A percentile compares a stretch with the other conserved stretches of the same genome.
Conservation (phyloP, 2,113 vertebrate genomes). For the Chaetodon auriga region DNA sequence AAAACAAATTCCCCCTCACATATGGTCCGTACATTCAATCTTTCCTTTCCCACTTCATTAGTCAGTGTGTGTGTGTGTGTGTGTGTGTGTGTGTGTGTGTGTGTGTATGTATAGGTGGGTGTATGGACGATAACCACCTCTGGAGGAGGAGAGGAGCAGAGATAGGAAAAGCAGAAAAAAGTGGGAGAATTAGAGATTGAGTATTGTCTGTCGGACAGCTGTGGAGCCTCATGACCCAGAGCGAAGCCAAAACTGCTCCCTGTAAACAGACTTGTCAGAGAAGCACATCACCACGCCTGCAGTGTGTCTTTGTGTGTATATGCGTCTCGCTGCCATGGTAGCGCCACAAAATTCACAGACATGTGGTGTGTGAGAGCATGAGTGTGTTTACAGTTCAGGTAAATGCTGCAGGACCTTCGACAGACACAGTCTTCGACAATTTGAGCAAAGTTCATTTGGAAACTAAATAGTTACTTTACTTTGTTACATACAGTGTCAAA, state of each 20-base stretch:
- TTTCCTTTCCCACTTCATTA: slow-evolving; percentile 46
- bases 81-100: not conserved
- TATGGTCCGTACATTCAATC: slow-evolving; percentile 43
- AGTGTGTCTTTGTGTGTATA: slow-evolving; percentile 10
- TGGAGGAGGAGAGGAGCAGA: slow-evolving; percentile 9
- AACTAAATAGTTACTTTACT: not conserved
- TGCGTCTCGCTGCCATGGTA: slow-evolving; percentile 45
- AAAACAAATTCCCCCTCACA: slow-evolving; percentile 70
- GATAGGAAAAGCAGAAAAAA: not conserved
- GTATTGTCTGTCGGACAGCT: slow-evolving; percentile 46
- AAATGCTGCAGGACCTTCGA: not conserved
- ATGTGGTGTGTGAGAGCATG: slow-evolving; percentile 2
- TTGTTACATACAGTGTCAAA: not conserved
- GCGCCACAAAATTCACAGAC: slow-evolving; percentile 32
- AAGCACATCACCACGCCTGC: slow-evolving; percentile 26
- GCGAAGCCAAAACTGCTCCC: slow-evolving; percentile 13
- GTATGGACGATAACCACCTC: slow-evolving; percentile 21
- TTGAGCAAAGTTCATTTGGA: not conserved
- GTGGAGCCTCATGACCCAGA: slow-evolving; percentile 24
- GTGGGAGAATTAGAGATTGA: slow-evolving; percentile 19
- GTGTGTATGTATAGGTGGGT: not conserved
- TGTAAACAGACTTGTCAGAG: slow-evolving; percentile 27
- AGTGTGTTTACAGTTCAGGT: slow-evolving; percentile 31
- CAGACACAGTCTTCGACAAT: not conserved
- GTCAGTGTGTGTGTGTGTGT: not conserved